A percentile compares a stretch with the other conserved stretches of the same genome.
These are phyloP conservation scores for Megaceryle maxima DNA, from an alignment of 2,113 vertebrate species.

Conservation along the genomic window DNA sequence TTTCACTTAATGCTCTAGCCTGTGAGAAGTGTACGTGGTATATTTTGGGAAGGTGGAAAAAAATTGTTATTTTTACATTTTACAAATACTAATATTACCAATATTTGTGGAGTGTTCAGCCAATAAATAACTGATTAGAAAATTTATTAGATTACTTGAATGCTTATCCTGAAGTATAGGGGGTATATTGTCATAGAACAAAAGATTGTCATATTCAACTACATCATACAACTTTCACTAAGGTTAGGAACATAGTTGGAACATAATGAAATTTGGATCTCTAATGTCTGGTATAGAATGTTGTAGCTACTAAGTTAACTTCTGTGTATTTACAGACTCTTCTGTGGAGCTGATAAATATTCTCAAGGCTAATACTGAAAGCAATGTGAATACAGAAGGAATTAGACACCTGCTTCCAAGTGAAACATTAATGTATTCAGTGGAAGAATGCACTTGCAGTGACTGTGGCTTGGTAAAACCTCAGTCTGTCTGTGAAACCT, in stretches of 20 bases:
- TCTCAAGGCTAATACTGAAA: neutral
- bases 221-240: neutral
- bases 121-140: neutral
- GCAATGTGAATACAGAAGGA: neutral
- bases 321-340: slow-evolving; percentile 45
- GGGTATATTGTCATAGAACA: neutral
- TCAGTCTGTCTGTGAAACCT: slow-evolving; percentile 49
- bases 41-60: neutral
- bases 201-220: neutral
- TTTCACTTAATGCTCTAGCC: neutral
- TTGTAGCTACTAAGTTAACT: neutral
- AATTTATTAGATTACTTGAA: neutral
- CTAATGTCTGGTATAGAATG: neutral
- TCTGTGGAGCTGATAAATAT: neutral
- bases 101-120: neutral
- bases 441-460: slow-evolving; percentile 71
- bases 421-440: slow-evolving; percentile 58
- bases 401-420: neutral
- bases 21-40: neutral
- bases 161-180: neutral
- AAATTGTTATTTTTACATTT: neutral
- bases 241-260: neutral
- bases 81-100: neutral
- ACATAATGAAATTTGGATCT: neutral
- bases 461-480: slow-evolving; percentile 54